phyloP scores from a whole-genome alignment of 2,888 invertebrate genomes.

The Belgica antarctica region DNA sequence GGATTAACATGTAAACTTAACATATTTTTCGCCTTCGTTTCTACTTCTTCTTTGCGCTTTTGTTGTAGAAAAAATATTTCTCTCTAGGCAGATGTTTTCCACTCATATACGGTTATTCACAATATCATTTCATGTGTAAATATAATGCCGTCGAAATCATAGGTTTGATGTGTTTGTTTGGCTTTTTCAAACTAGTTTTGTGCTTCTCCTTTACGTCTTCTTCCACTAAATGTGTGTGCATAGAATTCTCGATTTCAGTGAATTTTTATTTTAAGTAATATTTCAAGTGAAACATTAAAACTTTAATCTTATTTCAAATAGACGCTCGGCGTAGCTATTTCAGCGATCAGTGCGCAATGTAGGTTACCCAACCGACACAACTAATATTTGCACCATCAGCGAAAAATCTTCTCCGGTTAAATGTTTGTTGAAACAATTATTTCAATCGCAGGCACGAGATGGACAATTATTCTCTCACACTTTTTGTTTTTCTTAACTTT shows the following conservation, averaged over 20 bases:
- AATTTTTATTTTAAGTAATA: constrained; percentile 4
- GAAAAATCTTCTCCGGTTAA: constrained; percentile 20
- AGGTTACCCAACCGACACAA: constrained; percentile 31
- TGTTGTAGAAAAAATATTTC: neutral
- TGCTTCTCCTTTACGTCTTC: constrained; percentile 16
- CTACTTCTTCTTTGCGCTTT: constrained; percentile 17
- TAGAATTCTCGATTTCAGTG: constrained; percentile 1
- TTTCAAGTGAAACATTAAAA: constrained; percentile 23
- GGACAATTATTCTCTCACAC: neutral
- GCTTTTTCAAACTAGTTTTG: constrained; percentile 32
- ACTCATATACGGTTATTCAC: constrained; percentile 41
- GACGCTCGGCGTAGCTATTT: neutral
- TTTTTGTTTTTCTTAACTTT: neutral
- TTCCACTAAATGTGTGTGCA: constrained; percentile 20
- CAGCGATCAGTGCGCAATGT: neutral
- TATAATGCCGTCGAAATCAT: constrained; percentile 38
- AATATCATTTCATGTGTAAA: constrained; percentile 40
- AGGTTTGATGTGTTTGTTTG: constrained; percentile 27
- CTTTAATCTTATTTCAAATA: constrained; percentile 28
- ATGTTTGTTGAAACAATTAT: constrained; percentile 21
- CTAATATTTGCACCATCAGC: constrained; percentile 26
- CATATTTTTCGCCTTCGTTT: constrained; percentile 28
- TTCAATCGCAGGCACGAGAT: constrained; percentile 18
- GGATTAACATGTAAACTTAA: constrained; percentile 41
- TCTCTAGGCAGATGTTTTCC: constrained; percentile 41